phyloP scores from a whole-genome alignment of 2,113 vertebrate genomes.

The Nipponia nippon region DNA sequence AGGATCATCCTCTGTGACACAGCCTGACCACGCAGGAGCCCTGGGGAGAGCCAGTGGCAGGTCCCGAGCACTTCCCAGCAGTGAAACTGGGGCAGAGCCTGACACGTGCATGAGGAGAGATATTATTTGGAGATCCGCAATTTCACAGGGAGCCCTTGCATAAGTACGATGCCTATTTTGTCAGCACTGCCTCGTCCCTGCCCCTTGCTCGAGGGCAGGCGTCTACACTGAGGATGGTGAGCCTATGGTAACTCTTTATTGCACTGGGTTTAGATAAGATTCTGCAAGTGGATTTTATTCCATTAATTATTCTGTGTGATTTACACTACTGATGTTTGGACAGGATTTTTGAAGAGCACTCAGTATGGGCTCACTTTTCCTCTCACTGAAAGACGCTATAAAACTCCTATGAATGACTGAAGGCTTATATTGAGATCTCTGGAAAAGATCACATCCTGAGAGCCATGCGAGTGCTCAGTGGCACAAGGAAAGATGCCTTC shows the following conservation, averaged over 20 bases:
- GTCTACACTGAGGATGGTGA: not conserved
- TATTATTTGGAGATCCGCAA: not conserved
- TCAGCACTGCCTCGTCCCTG: not conserved
- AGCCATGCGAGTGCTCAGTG: not conserved
- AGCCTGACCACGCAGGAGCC: rapidly evolving
- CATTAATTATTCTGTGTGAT: not conserved
- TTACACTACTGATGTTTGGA: not conserved
- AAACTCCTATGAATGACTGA: not conserved
- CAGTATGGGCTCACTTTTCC: not conserved
- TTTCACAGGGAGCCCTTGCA: not conserved
- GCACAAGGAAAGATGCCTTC: not conserved
- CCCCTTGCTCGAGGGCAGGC: not conserved
- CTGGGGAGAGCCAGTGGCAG: not conserved
- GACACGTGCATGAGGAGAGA: not conserved
- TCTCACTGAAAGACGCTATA: not conserved
- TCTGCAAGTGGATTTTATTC: not conserved
- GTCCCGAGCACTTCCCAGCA: not conserved
- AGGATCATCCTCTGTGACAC: not conserved
- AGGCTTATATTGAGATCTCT: not conserved
- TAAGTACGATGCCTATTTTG: not conserved
- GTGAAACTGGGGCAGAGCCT: not conserved
- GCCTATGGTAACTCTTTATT: not conserved
- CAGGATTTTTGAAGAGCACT: not conserved
- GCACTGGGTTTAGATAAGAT: not conserved
- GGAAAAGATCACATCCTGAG: not conserved